These are phyloP conservation scores for Phylloscopus trochiloides DNA, from an alignment of 2,113 vertebrate species.

Conservation along the genomic window DNA sequence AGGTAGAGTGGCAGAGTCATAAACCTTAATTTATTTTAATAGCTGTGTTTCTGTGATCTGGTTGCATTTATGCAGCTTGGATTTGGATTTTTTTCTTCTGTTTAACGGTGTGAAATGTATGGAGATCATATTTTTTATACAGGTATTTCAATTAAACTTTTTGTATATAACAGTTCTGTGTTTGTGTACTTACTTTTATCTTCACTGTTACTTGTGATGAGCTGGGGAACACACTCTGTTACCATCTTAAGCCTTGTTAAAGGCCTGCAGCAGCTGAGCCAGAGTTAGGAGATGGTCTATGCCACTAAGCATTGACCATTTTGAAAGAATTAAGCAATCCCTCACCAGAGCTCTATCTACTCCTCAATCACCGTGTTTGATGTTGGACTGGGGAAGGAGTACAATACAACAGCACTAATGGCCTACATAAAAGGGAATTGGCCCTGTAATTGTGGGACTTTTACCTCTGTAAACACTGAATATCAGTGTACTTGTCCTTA, in stretches of 20 bases:
- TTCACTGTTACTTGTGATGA: not conserved
- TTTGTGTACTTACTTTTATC: not conserved
- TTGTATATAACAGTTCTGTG: constrained; percentile 79
- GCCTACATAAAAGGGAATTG: not conserved
- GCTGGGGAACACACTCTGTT: not conserved
- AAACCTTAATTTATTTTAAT: constrained; percentile 82
- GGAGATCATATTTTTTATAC: constrained; percentile 98
- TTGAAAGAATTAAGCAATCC: not conserved
- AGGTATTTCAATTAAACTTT: constrained; percentile 96
- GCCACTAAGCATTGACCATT: not conserved
- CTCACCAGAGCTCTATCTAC: not conserved
- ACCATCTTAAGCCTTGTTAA: not conserved
- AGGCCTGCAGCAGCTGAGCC: not conserved
- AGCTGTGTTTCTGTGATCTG: constrained; percentile 77
- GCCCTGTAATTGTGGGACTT: not conserved
- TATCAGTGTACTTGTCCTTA: not conserved
- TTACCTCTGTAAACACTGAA: not conserved
- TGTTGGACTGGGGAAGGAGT: not conserved
- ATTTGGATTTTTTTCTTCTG: constrained; percentile 74
- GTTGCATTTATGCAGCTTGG: constrained; percentile 77
- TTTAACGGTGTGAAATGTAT: constrained; percentile 87
- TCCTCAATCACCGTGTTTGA: not conserved
- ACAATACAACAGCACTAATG: not conserved
- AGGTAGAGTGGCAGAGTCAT: constrained; percentile 77
- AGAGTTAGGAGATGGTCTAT: not conserved